Percentiles rank a stretch among this genome's conserved stretches.
Conservation (phyloP, 1,140 invertebrate species). For the Hypothenemus hampei region DNA sequence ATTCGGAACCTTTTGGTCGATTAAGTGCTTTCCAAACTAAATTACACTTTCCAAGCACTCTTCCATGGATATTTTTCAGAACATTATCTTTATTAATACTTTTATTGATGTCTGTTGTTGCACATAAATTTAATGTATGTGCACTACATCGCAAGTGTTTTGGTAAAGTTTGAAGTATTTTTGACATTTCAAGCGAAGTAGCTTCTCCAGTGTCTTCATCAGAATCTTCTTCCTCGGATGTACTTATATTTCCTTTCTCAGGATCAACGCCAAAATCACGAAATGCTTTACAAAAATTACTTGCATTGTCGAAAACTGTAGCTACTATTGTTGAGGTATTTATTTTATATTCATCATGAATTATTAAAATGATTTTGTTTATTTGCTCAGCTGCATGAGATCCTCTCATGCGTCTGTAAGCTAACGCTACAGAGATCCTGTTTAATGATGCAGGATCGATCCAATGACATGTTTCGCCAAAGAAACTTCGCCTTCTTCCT, state of each 20-base stretch:
- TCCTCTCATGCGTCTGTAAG: not conserved
- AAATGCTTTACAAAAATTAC: not conserved
- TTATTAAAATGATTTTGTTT: not conserved
- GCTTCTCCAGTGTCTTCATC: too few relatives aligned
- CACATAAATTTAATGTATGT: not conserved
- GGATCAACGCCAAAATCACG: not conserved
- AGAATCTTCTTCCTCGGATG: not conserved
- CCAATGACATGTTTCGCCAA: conserved; percentile 5
- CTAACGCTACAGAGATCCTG: not conserved
- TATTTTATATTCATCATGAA: not conserved
- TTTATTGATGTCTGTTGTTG: not conserved
- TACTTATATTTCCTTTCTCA: not conserved
- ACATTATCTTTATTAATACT: not conserved
- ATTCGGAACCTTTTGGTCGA: not conserved
- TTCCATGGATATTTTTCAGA: not conserved
- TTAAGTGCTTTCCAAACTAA: not conserved
- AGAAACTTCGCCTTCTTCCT: not conserved
- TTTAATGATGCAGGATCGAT: not conserved
- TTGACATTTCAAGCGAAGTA: not conserved
- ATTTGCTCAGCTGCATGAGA: not conserved
- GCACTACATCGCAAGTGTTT: not conserved
- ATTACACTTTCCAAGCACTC: not conserved
- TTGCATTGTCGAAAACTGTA: not conserved
- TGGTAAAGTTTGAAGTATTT: not conserved
- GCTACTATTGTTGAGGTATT: not conserved